Percentiles rank a stretch among this genome's conserved stretches.
phyloP scores from a whole-genome alignment of 2,113 vertebrate genomes.

The Sardina pilchardus region DNA sequence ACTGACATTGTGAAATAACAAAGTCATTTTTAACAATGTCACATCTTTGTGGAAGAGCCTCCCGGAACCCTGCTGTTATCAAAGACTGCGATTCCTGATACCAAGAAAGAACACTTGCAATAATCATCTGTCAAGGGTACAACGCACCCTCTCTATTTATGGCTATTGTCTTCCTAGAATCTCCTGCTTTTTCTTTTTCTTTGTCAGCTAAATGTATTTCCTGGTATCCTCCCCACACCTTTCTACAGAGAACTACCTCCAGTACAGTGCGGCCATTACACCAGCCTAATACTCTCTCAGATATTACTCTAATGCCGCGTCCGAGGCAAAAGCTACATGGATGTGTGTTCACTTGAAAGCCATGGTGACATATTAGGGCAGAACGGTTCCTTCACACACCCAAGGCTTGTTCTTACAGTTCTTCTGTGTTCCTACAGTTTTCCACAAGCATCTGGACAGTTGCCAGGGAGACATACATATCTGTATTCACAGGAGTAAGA shows the following conservation, averaged over 20 bases:
- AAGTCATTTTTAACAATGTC: neutral
- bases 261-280: neutral
- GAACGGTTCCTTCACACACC: too few relatives aligned
- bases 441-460: too few relatives aligned
- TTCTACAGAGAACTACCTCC: neutral
- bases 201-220: neutral
- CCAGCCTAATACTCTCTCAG: neutral
- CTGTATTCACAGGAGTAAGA: neutral
- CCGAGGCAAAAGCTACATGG: too few relatives aligned
- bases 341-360: too few relatives aligned
- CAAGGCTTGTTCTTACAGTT: too few relatives aligned
- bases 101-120: neutral
- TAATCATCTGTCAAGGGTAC: neutral
- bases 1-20: neutral
- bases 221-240: neutral
- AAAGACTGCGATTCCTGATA: neutral
- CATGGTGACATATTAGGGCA: too few relatives aligned
- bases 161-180: too few relatives aligned
- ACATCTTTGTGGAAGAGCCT: neutral
- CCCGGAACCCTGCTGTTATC: neutral
- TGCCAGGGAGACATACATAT: neutral
- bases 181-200: too few relatives aligned
- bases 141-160: neutral
- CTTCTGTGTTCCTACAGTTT: too few relatives aligned
- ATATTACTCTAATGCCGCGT: too few relatives aligned